Conservation (phyloP, 2,113 vertebrate genomes). For the Polypterus bichir region DNA sequence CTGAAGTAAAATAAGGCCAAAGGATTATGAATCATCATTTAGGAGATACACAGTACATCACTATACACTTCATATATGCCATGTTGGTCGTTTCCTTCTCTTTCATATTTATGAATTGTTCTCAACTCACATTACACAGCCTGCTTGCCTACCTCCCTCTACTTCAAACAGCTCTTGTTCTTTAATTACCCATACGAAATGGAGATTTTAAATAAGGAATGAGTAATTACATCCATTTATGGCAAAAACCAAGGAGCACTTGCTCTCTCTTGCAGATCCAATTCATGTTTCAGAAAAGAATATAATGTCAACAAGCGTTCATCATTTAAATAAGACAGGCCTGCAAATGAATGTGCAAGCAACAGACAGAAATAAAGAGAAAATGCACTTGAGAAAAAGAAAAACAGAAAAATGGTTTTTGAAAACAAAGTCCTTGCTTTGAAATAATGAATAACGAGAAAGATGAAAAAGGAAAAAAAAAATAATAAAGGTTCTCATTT, state of each 20-base stretch:
- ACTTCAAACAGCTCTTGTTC: conserved; percentile 3
- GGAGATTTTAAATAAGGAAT: conserved; percentile 52
- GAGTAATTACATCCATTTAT: conserved; percentile 38
- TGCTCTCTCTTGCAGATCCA: no score
- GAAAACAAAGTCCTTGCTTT: conserved; percentile 6
- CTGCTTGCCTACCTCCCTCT: no score
- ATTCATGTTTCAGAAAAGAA: neutral
- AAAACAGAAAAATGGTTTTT: neutral
- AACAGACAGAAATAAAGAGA: neutral
- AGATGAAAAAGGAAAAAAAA: no score
- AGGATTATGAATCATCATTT: no score
- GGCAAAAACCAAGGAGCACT: conserved; percentile 14
- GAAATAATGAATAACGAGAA: neutral
- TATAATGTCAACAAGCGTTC: neutral
- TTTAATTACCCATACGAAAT: conserved; percentile 60
- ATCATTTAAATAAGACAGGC: neutral
- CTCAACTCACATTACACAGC: no score
- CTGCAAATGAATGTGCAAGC: neutral
- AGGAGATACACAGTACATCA: no score
- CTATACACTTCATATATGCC: no score
- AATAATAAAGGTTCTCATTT: neutral
- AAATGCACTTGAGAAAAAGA: neutral
- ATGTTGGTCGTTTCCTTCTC: no score
- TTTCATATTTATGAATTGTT: no score
- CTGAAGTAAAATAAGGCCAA: no score